Percentiles rank a stretch among this genome's conserved stretches.
phyloP scores from a whole-genome alignment of 92 coral and sea anemone genomes.

The Ricordea florida region DNA sequence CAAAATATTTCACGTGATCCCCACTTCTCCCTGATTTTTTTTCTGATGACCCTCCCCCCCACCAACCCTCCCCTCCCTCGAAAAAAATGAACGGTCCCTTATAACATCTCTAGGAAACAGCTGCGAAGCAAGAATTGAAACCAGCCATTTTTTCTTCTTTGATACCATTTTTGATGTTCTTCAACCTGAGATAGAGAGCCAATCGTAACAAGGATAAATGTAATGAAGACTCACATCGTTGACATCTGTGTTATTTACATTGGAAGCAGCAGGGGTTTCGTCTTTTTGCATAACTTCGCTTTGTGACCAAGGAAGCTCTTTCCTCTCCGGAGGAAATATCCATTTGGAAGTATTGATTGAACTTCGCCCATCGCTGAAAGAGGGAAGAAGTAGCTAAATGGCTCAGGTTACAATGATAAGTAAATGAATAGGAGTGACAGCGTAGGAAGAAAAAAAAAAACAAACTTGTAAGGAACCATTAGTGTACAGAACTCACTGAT shows the following conservation, averaged over 20 bases:
- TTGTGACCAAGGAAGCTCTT: not conserved
- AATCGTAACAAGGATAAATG: not conserved
- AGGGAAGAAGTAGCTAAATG: not conserved
- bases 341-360: slow-evolving; percentile 27
- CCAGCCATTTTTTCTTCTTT: not conserved
- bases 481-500: no score
- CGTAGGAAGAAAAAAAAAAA: no score
- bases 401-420: not conserved
- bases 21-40: no score
- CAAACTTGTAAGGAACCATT: no score
- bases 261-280: not conserved
- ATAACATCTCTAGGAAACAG: no score
- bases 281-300: not conserved
- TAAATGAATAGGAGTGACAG: not conserved
- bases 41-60: no score
- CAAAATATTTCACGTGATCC: no score
- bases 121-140: no score
- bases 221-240: slow-evolving; percentile 2
- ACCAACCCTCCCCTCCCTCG: no score
- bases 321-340: slow-evolving; percentile 27
- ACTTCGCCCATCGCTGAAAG: slow-evolving; percentile 29
- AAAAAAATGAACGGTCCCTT: no score
- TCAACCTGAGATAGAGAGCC: not conserved
- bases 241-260: slow-evolving; percentile 26
- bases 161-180: not conserved